phyloP scores from a whole-genome alignment of 2,113 vertebrate genomes.

The Cottus gobio region DNA sequence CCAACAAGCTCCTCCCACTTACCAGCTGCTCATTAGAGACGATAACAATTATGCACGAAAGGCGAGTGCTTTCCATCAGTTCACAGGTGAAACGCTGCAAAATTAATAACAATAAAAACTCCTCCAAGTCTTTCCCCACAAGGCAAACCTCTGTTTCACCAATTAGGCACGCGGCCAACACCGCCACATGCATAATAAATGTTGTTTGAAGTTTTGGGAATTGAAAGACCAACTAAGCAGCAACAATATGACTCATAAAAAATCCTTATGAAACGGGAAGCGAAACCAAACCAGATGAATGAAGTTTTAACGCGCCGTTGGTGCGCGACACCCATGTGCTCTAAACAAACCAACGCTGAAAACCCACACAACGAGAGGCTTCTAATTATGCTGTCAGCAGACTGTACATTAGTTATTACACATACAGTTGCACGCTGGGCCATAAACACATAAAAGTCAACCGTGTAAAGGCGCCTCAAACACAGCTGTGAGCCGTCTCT shows the following conservation, averaged over 20 bases:
- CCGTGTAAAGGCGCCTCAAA: slow-evolving; percentile 14
- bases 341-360: neutral
- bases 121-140: neutral
- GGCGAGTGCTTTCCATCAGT: neutral
- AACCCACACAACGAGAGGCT: slow-evolving; percentile 8
- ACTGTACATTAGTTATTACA: neutral
- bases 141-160: neutral
- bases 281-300: neutral
- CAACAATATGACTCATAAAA: slow-evolving; percentile 6
- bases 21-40: neutral
- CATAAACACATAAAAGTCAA: slow-evolving; percentile 23
- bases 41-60: neutral
- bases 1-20: neutral
- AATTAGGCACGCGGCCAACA: neutral
- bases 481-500: slow-evolving; percentile 4
- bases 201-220: neutral
- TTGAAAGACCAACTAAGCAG: neutral
- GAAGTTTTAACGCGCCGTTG: neutral
- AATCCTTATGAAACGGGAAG: no score
- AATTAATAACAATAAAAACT: slow-evolving; percentile 1
- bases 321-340: neutral
- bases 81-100: slow-evolving; percentile 1
- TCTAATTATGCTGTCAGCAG: slow-evolving; percentile 28
- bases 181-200: neutral
- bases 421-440: neutral